Evolutionary conservation across 1,140 invertebrate species (phyloP).

Genomic region (Orchestia grillus): DNA sequence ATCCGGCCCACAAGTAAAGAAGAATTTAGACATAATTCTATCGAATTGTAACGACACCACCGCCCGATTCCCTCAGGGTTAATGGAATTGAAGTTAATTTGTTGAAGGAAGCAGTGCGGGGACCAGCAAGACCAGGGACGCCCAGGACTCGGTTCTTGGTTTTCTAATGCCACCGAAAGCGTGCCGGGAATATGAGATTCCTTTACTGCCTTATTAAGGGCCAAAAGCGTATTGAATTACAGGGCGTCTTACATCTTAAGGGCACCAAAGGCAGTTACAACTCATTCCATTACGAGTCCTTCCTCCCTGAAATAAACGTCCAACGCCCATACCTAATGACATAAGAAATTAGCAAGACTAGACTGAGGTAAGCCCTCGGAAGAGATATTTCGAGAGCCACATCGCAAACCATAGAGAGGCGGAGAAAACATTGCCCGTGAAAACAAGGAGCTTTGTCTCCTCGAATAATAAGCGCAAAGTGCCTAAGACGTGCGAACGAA

Average conservation of each 20-base stretch:
- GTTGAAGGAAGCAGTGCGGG: not conserved
- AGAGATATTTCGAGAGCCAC: not conserved
- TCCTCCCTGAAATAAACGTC: not conserved
- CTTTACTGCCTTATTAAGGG: not conserved
- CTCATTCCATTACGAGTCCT: not conserved
- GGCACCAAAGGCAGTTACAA: not conserved
- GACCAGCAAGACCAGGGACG: not conserved
- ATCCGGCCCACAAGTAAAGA: not conserved
- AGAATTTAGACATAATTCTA: not conserved
- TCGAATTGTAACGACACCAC: not conserved
- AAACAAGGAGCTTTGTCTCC: not conserved
- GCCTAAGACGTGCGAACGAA: not conserved
- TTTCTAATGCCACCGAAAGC: not conserved
- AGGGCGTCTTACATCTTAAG: not conserved
- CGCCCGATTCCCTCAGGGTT: not conserved
- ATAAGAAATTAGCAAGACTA: not conserved
- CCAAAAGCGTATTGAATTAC: not conserved
- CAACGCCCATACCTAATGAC: not conserved
- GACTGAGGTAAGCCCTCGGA: not conserved
- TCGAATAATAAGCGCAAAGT: not conserved
- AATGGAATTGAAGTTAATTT: not conserved
- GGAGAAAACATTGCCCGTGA: not conserved
- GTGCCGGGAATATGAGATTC: not conserved
- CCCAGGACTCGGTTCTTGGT: not conserved
- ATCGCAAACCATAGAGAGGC: not conserved